Percentiles rank a stretch among this genome's conserved stretches.
Conservation (phyloP, 1,140 invertebrate species). For the Drosophila tropicalis region DNA sequence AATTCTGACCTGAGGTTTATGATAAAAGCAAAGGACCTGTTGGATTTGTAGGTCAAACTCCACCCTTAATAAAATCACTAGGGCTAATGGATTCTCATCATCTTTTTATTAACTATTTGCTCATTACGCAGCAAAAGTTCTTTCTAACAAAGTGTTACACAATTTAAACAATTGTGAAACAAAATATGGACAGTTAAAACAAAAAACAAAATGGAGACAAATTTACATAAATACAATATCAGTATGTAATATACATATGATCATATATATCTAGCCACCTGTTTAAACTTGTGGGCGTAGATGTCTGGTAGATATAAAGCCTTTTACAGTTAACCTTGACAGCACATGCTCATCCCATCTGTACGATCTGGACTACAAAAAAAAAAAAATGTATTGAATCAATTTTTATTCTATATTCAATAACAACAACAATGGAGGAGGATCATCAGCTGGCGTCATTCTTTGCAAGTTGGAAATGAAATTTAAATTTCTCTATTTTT, state of each 20-base stretch:
- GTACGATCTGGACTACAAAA: conserved; percentile 22
- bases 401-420: conserved; percentile 32
- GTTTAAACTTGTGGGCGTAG: conserved; percentile 44
- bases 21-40: too few species aligned
- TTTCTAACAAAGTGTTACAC: background rate
- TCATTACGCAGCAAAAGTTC: conserved; percentile 12
- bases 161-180: conserved; percentile 30
- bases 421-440: conserved; percentile 20
- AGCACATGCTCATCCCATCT: conserved; percentile 29
- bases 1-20: too few species aligned
- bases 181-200: conserved; percentile 12
- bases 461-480: conserved; percentile 39
- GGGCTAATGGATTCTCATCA: too few species aligned
- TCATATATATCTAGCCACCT: conserved; percentile 44
- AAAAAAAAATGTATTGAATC: background rate
- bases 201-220: background rate
- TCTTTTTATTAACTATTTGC: background rate
- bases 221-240: conserved; percentile 23
- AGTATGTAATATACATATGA: conserved; percentile 16
- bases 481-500: conserved; percentile 35
- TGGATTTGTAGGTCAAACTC: too few species aligned
- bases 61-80: too few species aligned
- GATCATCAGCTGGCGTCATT: conserved; percentile 48
- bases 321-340: conserved; percentile 39
- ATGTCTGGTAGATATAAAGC: conserved; percentile 39